Conservation (phyloP, 2,797 vertebrate genomes). For the Remorina albescens region DNA sequence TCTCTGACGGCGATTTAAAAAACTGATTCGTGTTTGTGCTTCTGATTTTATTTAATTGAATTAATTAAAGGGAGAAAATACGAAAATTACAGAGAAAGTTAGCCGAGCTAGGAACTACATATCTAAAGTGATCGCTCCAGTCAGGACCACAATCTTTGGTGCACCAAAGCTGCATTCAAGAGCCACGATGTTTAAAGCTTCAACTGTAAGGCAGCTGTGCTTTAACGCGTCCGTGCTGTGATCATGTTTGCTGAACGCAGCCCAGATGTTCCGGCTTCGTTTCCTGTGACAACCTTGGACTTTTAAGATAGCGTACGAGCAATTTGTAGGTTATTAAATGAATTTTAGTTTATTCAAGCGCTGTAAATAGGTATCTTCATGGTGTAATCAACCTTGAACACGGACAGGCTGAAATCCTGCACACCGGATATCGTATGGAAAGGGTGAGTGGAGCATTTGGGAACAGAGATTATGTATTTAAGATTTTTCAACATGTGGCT, state of each 20-base stretch:
- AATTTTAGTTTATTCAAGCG: not conserved
- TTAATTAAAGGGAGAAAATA: accelerated
- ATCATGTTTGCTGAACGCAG: slow-evolving; percentile 32
- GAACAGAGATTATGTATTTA: not conserved
- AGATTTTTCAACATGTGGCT: not conserved
- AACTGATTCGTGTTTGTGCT: accelerated
- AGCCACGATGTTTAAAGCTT: not conserved
- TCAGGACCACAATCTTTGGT: slow-evolving; percentile 42
- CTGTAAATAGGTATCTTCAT: not conserved
- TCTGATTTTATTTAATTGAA: not conserved
- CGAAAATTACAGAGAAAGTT: no score
- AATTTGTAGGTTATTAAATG: not conserved
- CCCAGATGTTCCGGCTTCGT: not conserved
- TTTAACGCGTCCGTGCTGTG: not conserved
- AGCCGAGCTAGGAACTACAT: slow-evolving; percentile 30
- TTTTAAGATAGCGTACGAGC: not conserved
- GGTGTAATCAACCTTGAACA: not conserved
- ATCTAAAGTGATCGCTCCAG: not conserved
- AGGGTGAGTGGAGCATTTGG: slow-evolving; percentile 53
- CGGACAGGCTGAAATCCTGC: not conserved
- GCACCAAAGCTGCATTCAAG: slow-evolving; percentile 51
- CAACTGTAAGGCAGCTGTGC: not conserved
- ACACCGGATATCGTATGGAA: not conserved
- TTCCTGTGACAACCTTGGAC: slow-evolving; percentile 39
- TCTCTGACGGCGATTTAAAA: not conserved